phyloP scores from a whole-genome alignment of 1,140 invertebrate species.

The Philaenus spumarius region DNA sequence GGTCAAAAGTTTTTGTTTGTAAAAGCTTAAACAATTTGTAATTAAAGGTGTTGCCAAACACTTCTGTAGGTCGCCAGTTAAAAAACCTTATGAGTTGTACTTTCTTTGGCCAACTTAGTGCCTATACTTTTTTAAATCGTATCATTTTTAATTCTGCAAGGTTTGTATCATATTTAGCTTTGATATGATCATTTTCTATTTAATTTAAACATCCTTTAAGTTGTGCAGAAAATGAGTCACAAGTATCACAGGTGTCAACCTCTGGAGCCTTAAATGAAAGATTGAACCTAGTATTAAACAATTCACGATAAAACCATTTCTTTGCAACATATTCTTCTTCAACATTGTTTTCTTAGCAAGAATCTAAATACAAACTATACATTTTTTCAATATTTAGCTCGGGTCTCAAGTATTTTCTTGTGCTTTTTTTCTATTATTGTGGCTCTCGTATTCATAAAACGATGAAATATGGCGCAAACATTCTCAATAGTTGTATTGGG shows the following conservation, averaged over 20 bases:
- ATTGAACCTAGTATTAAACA: slow-evolving; percentile 17
- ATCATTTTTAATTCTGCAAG: slow-evolving; percentile 15
- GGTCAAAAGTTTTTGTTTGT: slow-evolving; percentile 3
- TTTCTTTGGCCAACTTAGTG: slow-evolving; percentile 8
- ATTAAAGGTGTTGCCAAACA: background rate
- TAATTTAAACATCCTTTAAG: slow-evolving; percentile 17
- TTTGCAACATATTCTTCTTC: slow-evolving; percentile 4
- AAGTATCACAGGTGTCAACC: slow-evolving; percentile 15
- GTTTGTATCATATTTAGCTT: slow-evolving; percentile 15
- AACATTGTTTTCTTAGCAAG: slow-evolving; percentile 13
- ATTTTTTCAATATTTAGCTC: no score
- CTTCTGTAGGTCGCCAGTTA: slow-evolving; percentile 16
- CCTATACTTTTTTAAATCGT: slow-evolving; percentile 11
- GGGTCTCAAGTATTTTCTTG: slow-evolving; percentile 11
- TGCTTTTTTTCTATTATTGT: slow-evolving; percentile 17
- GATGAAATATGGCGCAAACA: slow-evolving; percentile 17
- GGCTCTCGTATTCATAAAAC: slow-evolving; percentile 14
- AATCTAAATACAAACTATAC: slow-evolving; percentile 12
- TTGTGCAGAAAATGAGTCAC: slow-evolving; percentile 10
- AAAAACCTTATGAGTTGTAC: slow-evolving; percentile 3
- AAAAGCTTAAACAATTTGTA: background rate
- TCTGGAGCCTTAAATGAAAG: slow-evolving; percentile 16
- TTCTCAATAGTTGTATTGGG: slow-evolving; percentile 7
- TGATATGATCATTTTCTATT: slow-evolving; percentile 12
- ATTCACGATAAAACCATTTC: slow-evolving; percentile 13